phyloP scores from a whole-genome alignment of 2,113 vertebrate genomes.

The Cheilinus undulatus region DNA sequence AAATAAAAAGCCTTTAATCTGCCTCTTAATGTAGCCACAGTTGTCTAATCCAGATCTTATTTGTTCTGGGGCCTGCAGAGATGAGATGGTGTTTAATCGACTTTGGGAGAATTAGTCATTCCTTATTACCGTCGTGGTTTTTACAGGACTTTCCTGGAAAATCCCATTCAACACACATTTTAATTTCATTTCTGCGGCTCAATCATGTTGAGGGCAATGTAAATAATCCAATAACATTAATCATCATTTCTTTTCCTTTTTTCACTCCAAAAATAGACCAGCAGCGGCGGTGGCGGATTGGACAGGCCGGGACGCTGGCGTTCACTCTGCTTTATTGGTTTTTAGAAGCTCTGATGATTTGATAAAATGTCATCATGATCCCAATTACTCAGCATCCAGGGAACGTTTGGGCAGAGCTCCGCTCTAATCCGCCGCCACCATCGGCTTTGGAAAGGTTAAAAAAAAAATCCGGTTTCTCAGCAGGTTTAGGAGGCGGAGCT shows the following conservation, averaged over 20 bases:
- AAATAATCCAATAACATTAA: conserved; percentile 84
- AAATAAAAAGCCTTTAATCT: conserved; percentile 81
- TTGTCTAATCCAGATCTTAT: conserved; percentile 82
- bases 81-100: conserved; percentile 82
- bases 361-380: conserved; percentile 61
- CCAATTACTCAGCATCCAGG: conserved; percentile 54
- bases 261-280: conserved; percentile 48
- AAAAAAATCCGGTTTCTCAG: background rate
- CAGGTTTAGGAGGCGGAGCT: background rate
- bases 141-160: conserved; percentile 84
- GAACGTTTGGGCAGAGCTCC: background rate
- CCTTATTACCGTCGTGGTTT: conserved; percentile 79
- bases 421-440: background rate
- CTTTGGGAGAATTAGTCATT: conserved; percentile 86
- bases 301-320: conserved; percentile 5
- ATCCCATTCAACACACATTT: conserved; percentile 82
- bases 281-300: conserved; percentile 43
- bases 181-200: conserved; percentile 81
- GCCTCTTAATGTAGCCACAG: conserved; percentile 74
- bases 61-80: conserved; percentile 67
- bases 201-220: conserved; percentile 80
- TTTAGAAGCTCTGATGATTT: conserved; percentile 57
- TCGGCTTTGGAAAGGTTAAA: background rate
- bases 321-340: conserved; percentile 71
- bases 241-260: conserved; percentile 66